Evolutionary conservation across 2,888 invertebrate genomes (phyloP), one percentile per base, ranked within the genome.

Genomic region (Euspilapteryx auroguttella): DNA sequence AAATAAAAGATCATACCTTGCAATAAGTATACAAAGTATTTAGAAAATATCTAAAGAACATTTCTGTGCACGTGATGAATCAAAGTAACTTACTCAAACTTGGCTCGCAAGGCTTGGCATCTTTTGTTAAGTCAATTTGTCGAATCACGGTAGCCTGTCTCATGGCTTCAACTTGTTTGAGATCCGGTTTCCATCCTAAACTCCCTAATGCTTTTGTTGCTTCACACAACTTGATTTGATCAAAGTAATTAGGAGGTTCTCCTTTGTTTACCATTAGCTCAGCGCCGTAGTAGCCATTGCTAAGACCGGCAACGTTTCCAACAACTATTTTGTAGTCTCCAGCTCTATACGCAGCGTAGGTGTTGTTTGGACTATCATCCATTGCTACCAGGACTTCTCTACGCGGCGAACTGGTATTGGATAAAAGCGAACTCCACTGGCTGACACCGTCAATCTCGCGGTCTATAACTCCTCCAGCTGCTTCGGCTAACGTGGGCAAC

Each of bases 401-500:
- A 26, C 83, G 68, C 30, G 36, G 76, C 34, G 63, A 78, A 49
- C 45, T 40, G 14, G 49, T 44, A 21, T 69, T 69, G 36, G 68
- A 55, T 12, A 78, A 53, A 32, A 87, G 65, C 10, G 83, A 69
- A 2, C 81, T 75, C 87, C 87, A 87, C 44, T 85, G 79, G 47
- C 86, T 82, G 5, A 83, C 55, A 9, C 87, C 87, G 39, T 87
- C 87, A 4, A 87, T 59, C 24, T 65, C 58, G 4, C 53, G 53
- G 14, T 37, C 40, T 1, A 59, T 21, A 25, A 35, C 34, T 1
- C 58, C 62, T 13, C 75, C 69, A 2, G 58, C 66, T 3, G 73
- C 75, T 0, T 63, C 45, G 24, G 68, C 47, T 5, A 86, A 55
- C 0, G 94, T 93, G 0, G 94, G 92, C 21, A 93, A 50, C 86